These are phyloP conservation scores for Maconellicoccus hirsutus DNA, from an alignment of 1,140 invertebrate species.

Conservation along the genomic window DNA sequence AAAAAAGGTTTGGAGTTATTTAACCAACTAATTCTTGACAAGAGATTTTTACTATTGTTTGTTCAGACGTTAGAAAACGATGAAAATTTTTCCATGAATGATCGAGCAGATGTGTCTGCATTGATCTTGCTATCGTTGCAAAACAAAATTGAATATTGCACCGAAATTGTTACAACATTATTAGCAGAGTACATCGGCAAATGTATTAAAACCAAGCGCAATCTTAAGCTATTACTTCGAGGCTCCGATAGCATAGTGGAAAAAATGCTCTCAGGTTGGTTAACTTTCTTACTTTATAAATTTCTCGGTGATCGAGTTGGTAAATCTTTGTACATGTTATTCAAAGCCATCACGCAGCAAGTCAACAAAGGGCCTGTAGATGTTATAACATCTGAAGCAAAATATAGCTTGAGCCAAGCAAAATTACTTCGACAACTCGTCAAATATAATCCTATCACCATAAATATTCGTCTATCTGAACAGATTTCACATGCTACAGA, in stretches of 20 bases:
- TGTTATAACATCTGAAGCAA: slow-evolving; percentile 92
- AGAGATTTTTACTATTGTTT: slow-evolving; percentile 92
- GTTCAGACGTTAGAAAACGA: slow-evolving; percentile 96
- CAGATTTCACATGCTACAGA: slow-evolving; percentile 80
- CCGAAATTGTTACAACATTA: slow-evolving; percentile 94
- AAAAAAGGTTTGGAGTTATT: slow-evolving; percentile 90
- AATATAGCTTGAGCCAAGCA: slow-evolving; percentile 96
- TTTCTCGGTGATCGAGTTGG: slow-evolving; percentile 93
- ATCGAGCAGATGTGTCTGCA: slow-evolving; percentile 93
- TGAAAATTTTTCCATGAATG: slow-evolving; percentile 78
- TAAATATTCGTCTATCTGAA: slow-evolving; percentile 86
- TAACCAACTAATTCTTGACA: slow-evolving; percentile 93
- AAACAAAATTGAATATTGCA: slow-evolving; percentile 98
- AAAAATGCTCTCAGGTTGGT: slow-evolving; percentile 98
- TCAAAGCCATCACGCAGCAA: slow-evolving; percentile 97
- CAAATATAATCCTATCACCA: slow-evolving; percentile 81
- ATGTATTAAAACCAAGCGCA: slow-evolving; percentile 95
- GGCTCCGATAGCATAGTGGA: slow-evolving; percentile 96
- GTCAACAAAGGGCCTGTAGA: slow-evolving; percentile 99
- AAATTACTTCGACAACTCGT: slow-evolving; percentile 97
- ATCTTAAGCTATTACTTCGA: slow-evolving; percentile 90
- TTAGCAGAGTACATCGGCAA: slow-evolving; percentile 95
- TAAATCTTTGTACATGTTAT: slow-evolving; percentile 92
- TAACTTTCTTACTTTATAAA: slow-evolving; percentile 95
- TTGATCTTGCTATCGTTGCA: slow-evolving; percentile 98